Base-by-base conservation (phyloP, 2,113 vertebrate species). In the Sardina pilchardus region DNA sequence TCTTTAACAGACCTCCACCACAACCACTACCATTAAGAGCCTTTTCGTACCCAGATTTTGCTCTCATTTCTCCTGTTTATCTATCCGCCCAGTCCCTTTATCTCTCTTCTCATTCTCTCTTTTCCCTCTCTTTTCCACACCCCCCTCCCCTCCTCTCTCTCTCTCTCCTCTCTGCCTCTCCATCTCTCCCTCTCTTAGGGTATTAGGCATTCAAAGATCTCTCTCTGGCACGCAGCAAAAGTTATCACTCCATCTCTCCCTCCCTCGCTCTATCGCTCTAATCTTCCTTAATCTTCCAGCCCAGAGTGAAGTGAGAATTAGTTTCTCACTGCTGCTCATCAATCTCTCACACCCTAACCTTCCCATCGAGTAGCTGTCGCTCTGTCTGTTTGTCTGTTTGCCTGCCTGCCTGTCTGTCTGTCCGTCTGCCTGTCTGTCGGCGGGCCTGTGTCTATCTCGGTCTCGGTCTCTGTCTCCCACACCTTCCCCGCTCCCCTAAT, bases 221-320 rank as follows among this genome's bases (percentile, higher is more conserved):
- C 90, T 92, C 90, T 86, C 87, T 92, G 88, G 88, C 93, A 92
- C 91, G 88, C 90, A 88, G 90, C 89, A 88, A 87, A 92, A 94
- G 93, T 93, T 94, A 95, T 95, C 93, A 86, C 91, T 91, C 90
- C 90, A 93, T 94, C 92, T 94, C 88, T 92, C 88, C 81, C 90
- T 88, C 89, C 84, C 89, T 92, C 89, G 84, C 90, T 92, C 92
- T 89, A 90, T 92, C 92, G 88, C 90, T 93, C 88, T 95, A 96
- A 94, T 94, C 94, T 94, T 92, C 93, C 91, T 92, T 95, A 95
- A 94, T 94, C 94, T 96, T 92, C 90, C 93, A 91, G 92, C 91
- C 92, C 92, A 93, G 91, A 94, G 93, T 93, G 93, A 95, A 95
- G 93, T 95, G 93, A 94, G 95, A 96, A 96, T 96, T 95, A 93